A percentile compares a stretch with the other conserved stretches of the same genome.
These are phyloP conservation scores for Odontocolon sp. DNA, from an alignment of 2,888 invertebrate species.

Conservation along the genomic window DNA sequence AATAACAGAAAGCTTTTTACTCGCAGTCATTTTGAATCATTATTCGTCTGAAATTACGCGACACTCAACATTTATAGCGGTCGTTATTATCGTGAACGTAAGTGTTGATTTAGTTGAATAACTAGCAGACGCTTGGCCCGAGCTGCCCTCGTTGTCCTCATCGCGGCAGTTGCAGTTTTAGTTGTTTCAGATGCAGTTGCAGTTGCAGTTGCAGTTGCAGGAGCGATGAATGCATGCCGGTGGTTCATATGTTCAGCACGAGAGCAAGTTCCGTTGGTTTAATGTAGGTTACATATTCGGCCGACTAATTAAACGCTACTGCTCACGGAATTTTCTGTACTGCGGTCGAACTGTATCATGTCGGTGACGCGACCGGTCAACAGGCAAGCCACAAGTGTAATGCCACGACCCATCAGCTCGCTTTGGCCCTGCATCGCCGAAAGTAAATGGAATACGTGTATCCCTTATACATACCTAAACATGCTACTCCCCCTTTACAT, in stretches of 20 bases:
- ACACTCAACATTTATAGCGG: constrained; percentile 45
- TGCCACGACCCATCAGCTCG: constrained; percentile 25
- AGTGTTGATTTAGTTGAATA: constrained; percentile 51
- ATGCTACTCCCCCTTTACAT: too few species aligned
- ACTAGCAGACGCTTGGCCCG: constrained; percentile 16
- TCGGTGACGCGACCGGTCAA: constrained; percentile 38
- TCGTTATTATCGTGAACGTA: constrained; percentile 44
- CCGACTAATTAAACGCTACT: constrained; percentile 60
- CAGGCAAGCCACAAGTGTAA: constrained; percentile 49
- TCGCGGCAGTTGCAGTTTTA: constrained; percentile 10
- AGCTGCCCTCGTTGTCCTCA: constrained; percentile 9
- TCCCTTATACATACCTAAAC: neutral
- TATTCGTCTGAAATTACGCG: constrained; percentile 41
- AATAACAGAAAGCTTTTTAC: neutral
- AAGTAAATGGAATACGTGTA: constrained; percentile 33
- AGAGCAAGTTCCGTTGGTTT: constrained; percentile 44
- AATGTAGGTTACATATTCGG: constrained; percentile 61
- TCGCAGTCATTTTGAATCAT: constrained; percentile 29
- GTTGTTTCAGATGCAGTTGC: constrained; percentile 27
- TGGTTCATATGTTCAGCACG: constrained; percentile 11
- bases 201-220: constrained; percentile 33
- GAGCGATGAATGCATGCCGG: constrained; percentile 18
- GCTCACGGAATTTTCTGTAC: constrained; percentile 50
- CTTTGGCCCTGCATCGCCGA: constrained; percentile 5
- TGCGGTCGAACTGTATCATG: constrained; percentile 59